These are phyloP conservation scores for Microtus richardsoni DNA, from an alignment of 2,113 vertebrate genomes.

Conservation along the genomic window DNA sequence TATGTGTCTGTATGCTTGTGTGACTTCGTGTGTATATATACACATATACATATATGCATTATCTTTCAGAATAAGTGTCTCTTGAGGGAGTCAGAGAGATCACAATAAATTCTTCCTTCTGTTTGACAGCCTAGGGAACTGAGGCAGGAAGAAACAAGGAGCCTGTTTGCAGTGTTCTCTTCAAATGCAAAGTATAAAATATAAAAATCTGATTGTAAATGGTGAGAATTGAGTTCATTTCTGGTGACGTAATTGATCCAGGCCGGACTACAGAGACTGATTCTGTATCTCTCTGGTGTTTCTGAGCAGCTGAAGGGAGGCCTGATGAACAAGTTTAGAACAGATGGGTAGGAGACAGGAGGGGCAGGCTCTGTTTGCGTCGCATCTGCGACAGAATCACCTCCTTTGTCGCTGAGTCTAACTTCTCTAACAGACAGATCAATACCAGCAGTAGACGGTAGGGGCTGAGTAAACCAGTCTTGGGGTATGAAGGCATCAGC, in stretches of 20 bases:
- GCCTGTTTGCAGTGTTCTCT: not conserved
- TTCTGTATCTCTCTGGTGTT: not conserved
- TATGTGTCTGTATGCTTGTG: not conserved
- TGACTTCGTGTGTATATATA: not conserved
- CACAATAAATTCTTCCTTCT: not conserved
- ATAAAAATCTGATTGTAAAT: not conserved
- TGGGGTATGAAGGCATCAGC: not conserved
- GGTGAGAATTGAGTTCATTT: not conserved
- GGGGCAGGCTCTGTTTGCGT: not conserved
- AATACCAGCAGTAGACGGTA: not conserved
- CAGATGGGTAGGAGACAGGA: not conserved
- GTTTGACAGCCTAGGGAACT: conserved; percentile 14
- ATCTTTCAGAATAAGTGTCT: conserved; percentile 18
- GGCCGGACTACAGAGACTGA: not conserved
- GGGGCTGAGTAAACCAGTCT: not conserved
- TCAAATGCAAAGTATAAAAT: conserved; percentile 29
- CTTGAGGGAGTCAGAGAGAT: not conserved
- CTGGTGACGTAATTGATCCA: not conserved
- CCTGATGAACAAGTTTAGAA: not conserved
- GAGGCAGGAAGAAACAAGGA: not conserved
- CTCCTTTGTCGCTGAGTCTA: not conserved
- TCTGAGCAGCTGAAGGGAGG: not conserved
- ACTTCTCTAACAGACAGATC: not conserved
- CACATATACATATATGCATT: not conserved
- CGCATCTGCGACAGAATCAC: not conserved